Percentiles rank a stretch among this genome's conserved stretches.
Evolutionary conservation across 2,113 vertebrate genomes (phyloP).

Genomic region (Mixornis gularis): DNA sequence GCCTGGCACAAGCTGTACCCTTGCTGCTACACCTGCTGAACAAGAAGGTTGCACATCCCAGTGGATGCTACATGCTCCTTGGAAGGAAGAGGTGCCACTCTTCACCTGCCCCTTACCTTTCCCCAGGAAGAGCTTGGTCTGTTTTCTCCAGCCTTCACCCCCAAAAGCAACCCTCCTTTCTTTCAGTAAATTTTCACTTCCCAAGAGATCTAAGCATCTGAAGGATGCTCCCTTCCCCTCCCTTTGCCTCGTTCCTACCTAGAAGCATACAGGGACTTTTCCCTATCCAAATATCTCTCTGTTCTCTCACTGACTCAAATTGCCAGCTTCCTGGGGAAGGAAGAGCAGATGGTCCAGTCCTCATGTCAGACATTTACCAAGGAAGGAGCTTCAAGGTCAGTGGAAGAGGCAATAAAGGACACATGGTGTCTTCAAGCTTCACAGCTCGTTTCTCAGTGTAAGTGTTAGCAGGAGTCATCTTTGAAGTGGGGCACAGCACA

Average conservation of each 20-base stretch:
- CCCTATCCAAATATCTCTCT: neutral
- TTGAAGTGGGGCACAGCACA: neutral
- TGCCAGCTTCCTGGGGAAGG: constrained; percentile 17
- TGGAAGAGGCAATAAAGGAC: neutral
- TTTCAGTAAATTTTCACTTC: neutral
- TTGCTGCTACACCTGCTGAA: neutral
- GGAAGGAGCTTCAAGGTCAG: constrained; percentile 22
- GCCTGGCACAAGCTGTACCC: neutral
- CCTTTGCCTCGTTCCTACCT: neutral
- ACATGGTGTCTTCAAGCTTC: constrained; percentile 21
- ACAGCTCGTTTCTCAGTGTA: neutral
- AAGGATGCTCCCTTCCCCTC: neutral
- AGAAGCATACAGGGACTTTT: neutral
- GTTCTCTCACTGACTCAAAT: neutral
- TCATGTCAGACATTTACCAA: neutral
- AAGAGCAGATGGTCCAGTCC: constrained; percentile 1
- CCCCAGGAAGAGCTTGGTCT: neutral
- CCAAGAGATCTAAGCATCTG: neutral
- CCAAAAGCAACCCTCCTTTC: neutral
- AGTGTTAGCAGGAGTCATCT: neutral
- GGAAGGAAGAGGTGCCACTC: neutral
- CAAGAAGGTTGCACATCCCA: neutral
- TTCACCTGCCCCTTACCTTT: neutral
- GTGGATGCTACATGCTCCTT: neutral
- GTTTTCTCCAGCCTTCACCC: neutral